Evolutionary conservation across 2,113 vertebrate genomes (phyloP), one percentile per base, ranked within the genome.

Genomic region (Esox niger): DNA sequence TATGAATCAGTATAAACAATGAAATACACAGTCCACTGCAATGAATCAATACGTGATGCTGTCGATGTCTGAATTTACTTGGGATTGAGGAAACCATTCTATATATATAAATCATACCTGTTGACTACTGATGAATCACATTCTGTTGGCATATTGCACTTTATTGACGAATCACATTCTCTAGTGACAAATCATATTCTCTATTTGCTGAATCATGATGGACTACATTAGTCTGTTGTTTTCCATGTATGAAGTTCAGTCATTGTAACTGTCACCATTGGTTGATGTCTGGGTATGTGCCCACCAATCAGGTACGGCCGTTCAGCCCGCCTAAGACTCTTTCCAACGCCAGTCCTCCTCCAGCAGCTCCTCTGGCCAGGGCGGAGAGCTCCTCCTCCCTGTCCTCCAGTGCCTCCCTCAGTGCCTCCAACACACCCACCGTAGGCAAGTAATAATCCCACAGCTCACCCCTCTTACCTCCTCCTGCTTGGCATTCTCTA

Each of bases 351-450:
- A 98, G 96, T 80, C 95, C 95, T 46, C 93, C 95, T 68, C 94
- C 94, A 11, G 73, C 90, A 1, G 95, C 95, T 15, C 96, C 96
- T 0, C 89, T 99, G 76, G 97, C 97, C 71, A 91, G 95, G 32
- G 95, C 96, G 2, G 97, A 98, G 86, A 99, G 97, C 84, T 94
- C 96, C 61, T 99, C 97, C 21, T 98, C 97, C 26, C 91, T 99
- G 88, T 98, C 96, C 2, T 99, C 96, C 0, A 95, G 94, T 35
- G 89, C 96, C 70, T 98, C 97, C 0, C 80, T 96, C 27, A 98
- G 95, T 78, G 94, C 97, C 54, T 93, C 92, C 74, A 99, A 96
- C 87, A 98, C 96, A 69, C 96, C 97, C 62, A 97, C 97, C 56
- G 89, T 98, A 21, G 96, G 97, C 98, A 87, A 90, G 95, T 6